Evolutionary conservation across 2,888 invertebrate genomes (phyloP).

Genomic region (Leptopilina drosophilae): DNA sequence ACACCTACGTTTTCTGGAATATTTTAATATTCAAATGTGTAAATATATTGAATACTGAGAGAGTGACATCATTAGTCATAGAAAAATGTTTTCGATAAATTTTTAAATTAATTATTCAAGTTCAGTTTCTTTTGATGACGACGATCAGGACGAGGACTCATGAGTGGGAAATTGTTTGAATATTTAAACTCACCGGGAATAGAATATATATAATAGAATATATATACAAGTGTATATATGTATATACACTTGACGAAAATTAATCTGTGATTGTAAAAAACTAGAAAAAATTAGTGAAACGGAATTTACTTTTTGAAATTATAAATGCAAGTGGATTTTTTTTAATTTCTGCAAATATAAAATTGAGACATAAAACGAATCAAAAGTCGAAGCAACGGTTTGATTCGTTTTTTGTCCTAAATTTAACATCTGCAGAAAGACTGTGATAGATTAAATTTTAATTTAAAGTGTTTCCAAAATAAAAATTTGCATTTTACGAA

Average conservation of each 20-base stretch:
- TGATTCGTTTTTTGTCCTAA: too few relatives aligned
- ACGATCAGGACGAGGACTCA: background rate
- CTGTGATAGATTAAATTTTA: too few relatives aligned
- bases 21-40: background rate
- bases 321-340: too few relatives aligned
- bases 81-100: background rate
- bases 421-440: too few relatives aligned
- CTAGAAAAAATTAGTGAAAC: background rate
- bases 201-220: background rate
- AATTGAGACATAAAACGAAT: too few relatives aligned
- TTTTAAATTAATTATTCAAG: slow-evolving; percentile 1
- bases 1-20: background rate
- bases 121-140: slow-evolving; percentile 2
- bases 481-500: too few relatives aligned
- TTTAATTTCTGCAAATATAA: too few relatives aligned
- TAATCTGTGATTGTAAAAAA: background rate
- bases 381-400: too few relatives aligned
- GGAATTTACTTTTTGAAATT: background rate
- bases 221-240: too few relatives aligned
- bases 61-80: slow-evolving; percentile 10
- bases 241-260: background rate
- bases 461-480: too few relatives aligned
- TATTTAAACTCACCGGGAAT: background rate
- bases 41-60: background rate
- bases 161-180: background rate